Conservation (phyloP, 2,797 vertebrate genomes). For the Xenentodon cancila region DNA sequence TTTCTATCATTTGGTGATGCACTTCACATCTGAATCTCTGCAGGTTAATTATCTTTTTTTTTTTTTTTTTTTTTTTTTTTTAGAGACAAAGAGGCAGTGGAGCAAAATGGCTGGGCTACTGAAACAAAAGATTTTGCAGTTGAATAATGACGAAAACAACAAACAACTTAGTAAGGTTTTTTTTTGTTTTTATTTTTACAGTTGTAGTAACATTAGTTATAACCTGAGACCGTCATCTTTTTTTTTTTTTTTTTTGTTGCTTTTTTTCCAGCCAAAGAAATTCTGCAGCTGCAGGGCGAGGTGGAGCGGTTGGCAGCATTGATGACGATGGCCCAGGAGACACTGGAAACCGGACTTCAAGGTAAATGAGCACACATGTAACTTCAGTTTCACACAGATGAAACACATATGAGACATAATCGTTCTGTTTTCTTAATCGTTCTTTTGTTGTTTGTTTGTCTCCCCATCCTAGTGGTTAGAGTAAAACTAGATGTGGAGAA, state of each 20-base stretch:
- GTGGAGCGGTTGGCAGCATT: fast-evolving
- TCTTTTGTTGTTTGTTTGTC: not conserved
- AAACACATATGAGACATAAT: too few relatives aligned
- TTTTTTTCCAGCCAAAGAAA: conserved; percentile 47
- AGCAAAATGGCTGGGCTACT: conserved; percentile 11
- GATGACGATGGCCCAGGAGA: fast-evolving
- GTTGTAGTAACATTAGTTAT: not conserved
- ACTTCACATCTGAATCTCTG: not conserved
- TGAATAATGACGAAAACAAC: conserved; percentile 15
- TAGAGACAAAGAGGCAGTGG: conserved; percentile 31
- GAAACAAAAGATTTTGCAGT: conserved; percentile 33
- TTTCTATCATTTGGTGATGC: too few relatives aligned
- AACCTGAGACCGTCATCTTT: not conserved
- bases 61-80: not conserved
- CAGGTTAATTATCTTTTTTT: too few relatives aligned
- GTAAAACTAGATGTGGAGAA: conserved; percentile 17
- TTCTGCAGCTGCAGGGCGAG: conserved; percentile 33
- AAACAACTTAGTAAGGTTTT: conserved; percentile 43
- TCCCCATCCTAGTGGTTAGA: conserved; percentile 37
- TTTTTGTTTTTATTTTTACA: not conserved
- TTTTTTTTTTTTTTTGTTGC: too few relatives aligned
- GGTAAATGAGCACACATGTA: conserved; percentile 26
- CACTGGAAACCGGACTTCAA: not conserved
- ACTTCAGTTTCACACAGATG: not conserved
- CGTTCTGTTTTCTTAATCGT: not conserved